These are phyloP conservation scores for Epinotia nisella DNA, from an alignment of 2,888 invertebrate species.

Conservation along the genomic window DNA sequence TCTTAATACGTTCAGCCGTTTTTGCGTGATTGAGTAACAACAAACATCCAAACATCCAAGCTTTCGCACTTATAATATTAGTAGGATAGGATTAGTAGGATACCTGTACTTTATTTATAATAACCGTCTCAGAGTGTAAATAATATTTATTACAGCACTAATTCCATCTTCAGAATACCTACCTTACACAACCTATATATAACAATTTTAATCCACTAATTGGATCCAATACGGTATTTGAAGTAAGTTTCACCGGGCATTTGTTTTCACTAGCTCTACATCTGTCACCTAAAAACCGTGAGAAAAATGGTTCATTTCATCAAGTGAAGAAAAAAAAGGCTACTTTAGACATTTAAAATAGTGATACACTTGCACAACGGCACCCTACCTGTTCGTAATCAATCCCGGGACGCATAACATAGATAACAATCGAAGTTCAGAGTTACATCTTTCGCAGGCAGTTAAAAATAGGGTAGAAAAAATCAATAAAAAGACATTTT, in stretches of 20 bases:
- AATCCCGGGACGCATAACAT: constrained; percentile 54
- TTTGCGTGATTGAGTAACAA: too few species aligned
- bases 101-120: too few species aligned
- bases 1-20: too few species aligned
- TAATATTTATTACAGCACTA: too few species aligned
- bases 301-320: constrained; percentile 11
- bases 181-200: background rate
- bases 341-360: constrained; percentile 18
- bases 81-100: too few species aligned
- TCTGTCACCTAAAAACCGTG: constrained; percentile 12
- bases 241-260: background rate
- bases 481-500: constrained; percentile 75
- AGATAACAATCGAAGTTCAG: constrained; percentile 74
- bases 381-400: constrained; percentile 40
- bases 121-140: too few species aligned
- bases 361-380: constrained; percentile 19
- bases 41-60: too few species aligned
- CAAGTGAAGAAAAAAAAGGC: constrained; percentile 1
- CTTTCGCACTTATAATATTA: too few species aligned
- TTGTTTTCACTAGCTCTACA: background rate
- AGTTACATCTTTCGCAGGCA: constrained; percentile 62
- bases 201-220: background rate
- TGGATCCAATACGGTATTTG: background rate
- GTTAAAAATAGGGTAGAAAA: constrained; percentile 65
- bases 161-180: background rate